Conservation (phyloP, 2,797 vertebrate genomes). For the Microcaecilia unicolor region DNA sequence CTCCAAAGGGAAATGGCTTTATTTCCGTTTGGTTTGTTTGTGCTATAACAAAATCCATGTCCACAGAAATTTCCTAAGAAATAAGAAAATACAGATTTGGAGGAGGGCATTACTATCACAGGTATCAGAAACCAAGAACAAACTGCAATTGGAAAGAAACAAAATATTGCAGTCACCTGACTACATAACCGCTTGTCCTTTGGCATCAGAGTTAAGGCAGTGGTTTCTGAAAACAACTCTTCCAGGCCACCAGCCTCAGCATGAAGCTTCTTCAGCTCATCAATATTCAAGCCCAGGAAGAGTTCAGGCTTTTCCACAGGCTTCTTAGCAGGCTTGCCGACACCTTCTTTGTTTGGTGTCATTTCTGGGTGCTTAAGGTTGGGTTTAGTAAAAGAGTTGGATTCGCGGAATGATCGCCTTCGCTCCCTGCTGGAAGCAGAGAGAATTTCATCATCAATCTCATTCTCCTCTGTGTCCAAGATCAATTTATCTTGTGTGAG, state of each 20-base stretch:
- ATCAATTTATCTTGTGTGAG: slow-evolving; percentile 90
- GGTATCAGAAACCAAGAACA: background rate
- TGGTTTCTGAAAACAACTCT: slow-evolving; percentile 66
- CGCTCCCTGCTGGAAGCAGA: slow-evolving; percentile 51
- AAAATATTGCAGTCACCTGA: slow-evolving; percentile 61
- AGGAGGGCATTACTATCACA: background rate
- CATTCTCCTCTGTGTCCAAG: slow-evolving; percentile 75
- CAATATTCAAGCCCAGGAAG: slow-evolving; percentile 74
- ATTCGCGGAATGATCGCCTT: slow-evolving; percentile 79
- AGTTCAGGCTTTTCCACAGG: slow-evolving; percentile 60
- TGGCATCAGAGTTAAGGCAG: slow-evolving; percentile 15
- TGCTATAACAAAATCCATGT: slow-evolving; percentile 54
- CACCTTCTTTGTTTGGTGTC: slow-evolving; percentile 54
- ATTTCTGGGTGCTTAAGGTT: slow-evolving; percentile 72
- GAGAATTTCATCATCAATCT: slow-evolving; percentile 64
- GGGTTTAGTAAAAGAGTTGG: slow-evolving; percentile 83
- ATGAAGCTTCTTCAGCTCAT: slow-evolving; percentile 66
- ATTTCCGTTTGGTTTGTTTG: slow-evolving; percentile 55
- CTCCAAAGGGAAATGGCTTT: slow-evolving; percentile 67
- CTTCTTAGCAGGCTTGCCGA: slow-evolving; percentile 45
- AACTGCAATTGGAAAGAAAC: background rate
- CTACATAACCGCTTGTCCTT: slow-evolving; percentile 26
- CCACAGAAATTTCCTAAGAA: slow-evolving; percentile 63
- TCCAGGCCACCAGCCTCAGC: slow-evolving; percentile 61
- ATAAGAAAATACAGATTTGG: slow-evolving; percentile 6